Evolutionary conservation across 2,888 invertebrate species (phyloP).

Genomic region (Amphipyra tragopoginis): DNA sequence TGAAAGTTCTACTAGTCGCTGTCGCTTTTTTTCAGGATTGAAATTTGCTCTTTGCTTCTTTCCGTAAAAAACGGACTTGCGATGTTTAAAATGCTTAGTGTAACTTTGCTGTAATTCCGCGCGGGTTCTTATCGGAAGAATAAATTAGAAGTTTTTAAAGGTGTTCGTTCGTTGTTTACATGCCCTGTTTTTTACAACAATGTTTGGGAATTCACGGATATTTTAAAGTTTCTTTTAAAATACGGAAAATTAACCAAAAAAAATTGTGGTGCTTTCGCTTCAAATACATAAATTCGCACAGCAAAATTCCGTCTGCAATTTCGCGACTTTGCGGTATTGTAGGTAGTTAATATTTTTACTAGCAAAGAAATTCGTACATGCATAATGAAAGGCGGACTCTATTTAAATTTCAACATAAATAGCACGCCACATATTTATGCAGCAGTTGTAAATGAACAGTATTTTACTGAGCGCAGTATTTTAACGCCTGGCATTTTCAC

Average conservation of each 20-base stretch:
- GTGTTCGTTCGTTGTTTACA: not conserved
- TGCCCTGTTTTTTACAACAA: not conserved
- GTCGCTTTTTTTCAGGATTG: slow-evolving; percentile 66
- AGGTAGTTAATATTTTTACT: slow-evolving; percentile 4
- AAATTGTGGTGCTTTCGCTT: not conserved
- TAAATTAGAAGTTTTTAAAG: slow-evolving; percentile 33
- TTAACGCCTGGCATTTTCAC: slow-evolving; percentile 39
- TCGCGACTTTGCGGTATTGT: not conserved
- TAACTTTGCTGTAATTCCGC: slow-evolving; percentile 36
- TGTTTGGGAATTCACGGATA: not conserved
- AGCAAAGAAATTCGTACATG: slow-evolving; percentile 18
- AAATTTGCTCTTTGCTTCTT: slow-evolving; percentile 68
- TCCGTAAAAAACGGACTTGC: slow-evolving; percentile 40
- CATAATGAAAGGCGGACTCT: slow-evolving; percentile 5
- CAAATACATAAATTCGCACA: not conserved
- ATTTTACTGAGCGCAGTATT: slow-evolving; percentile 40
- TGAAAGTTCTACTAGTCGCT: slow-evolving; percentile 65
- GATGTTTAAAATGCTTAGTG: slow-evolving; percentile 22
- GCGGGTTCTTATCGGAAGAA: slow-evolving; percentile 38
- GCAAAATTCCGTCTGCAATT: not conserved
- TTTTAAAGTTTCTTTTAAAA: too few species aligned
- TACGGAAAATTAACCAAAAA: too few species aligned
- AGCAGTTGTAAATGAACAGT: slow-evolving; percentile 38
- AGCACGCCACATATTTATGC: slow-evolving; percentile 23
- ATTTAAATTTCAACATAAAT: slow-evolving; percentile 33